Percentiles rank a stretch among this genome's conserved stretches.
Conservation (phyloP, 1,140 invertebrate species). For the Drosophila santomea region DNA sequence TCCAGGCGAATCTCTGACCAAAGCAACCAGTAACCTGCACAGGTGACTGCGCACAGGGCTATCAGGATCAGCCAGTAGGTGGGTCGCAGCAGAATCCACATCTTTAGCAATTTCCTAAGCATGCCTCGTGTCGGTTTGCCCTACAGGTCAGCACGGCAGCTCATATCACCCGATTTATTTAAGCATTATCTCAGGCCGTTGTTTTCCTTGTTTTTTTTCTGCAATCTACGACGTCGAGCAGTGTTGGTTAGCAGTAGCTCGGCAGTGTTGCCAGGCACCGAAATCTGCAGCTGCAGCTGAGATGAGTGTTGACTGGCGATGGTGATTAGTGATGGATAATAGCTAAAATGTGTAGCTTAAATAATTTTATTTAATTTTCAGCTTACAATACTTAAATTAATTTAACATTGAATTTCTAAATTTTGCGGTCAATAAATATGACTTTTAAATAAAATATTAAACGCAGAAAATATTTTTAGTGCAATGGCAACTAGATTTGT, state of each 20-base stretch:
- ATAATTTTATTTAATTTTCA: too few species aligned
- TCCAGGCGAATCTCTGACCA: constrained; percentile 62
- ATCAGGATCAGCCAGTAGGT: constrained; percentile 60
- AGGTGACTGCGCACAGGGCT: constrained; percentile 57
- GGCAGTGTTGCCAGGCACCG: background rate
- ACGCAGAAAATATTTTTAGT: too few species aligned
- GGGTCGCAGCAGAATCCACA: constrained; percentile 65
- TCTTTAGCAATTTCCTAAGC: constrained; percentile 65
- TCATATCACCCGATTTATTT: constrained; percentile 46
- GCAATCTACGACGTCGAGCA: background rate
- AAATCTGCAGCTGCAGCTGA: background rate
- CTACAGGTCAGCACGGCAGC: constrained; percentile 8
- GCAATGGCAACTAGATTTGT: background rate
- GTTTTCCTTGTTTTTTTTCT: constrained; percentile 45
- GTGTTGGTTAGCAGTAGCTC: background rate
- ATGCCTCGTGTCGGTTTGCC: constrained; percentile 30
- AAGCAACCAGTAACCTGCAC: constrained; percentile 61
- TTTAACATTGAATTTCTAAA: too few species aligned
- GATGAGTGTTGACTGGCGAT: background rate
- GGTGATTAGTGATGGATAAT: too few species aligned
- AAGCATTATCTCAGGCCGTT: constrained; percentile 24
- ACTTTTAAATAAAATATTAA: too few species aligned
- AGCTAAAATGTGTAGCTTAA: too few species aligned
- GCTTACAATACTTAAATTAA: too few species aligned
- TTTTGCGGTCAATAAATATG: too few species aligned